Percentiles rank a stretch among this genome's conserved stretches.
Evolutionary conservation across 1,140 invertebrate genomes (phyloP).

Genomic region (Liolophura sinensis): DNA sequence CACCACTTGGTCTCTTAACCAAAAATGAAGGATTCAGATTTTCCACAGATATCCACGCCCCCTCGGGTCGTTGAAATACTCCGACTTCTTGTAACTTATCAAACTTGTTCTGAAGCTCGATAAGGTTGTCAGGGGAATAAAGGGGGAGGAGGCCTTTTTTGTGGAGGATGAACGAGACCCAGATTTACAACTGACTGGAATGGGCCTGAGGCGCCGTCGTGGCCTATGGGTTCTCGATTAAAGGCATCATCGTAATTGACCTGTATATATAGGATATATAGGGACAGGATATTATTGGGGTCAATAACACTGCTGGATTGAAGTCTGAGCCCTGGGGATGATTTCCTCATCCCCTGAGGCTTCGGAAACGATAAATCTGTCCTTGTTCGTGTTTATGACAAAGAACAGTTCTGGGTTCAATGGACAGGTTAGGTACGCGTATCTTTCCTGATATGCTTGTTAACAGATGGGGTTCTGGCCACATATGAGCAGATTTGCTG

Average conservation of each 20-base stretch:
- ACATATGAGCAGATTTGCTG: neutral
- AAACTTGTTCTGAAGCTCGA: constrained; percentile 25
- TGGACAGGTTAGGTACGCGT: constrained; percentile 20
- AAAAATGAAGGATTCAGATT: constrained; percentile 25
- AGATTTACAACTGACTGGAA: constrained; percentile 28
- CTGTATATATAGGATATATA: constrained; percentile 8
- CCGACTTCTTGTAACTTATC: constrained; percentile 22
- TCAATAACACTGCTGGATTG: too few relatives aligned
- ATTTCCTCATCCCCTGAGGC: too few relatives aligned
- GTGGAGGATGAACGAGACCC: constrained; percentile 29
- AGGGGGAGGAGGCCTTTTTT: constrained; percentile 27
- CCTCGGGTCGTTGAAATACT: constrained; percentile 18
- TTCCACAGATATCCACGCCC: constrained; percentile 11
- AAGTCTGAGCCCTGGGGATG: too few relatives aligned
- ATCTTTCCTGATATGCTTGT: constrained; percentile 15
- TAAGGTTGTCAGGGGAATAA: constrained; percentile 19
- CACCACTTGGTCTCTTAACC: constrained; percentile 22
- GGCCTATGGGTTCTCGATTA: constrained; percentile 14
- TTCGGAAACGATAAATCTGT: too few relatives aligned
- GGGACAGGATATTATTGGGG: constrained; percentile 22
- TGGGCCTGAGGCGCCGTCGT: too few relatives aligned
- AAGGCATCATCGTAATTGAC: constrained; percentile 20
- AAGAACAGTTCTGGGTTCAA: constrained; percentile 9
- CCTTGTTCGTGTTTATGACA: constrained; percentile 29
- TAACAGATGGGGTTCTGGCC: constrained; percentile 12